These are phyloP conservation scores for Drosophila mettleri DNA, from an alignment of 2,888 invertebrate species.

Conservation along the genomic window DNA sequence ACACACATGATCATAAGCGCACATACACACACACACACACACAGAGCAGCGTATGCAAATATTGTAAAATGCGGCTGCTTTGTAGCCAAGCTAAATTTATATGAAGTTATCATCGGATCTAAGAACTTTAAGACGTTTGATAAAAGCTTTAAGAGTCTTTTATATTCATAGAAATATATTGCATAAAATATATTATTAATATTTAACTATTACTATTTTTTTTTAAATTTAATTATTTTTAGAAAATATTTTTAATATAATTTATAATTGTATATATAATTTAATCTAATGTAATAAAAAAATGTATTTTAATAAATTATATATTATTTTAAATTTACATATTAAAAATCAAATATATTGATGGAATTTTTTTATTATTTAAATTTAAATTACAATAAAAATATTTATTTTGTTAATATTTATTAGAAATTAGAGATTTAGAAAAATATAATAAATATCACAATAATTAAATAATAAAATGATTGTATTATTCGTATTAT, in stretches of 20 bases:
- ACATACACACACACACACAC: slow-evolving; percentile 11
- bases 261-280: background rate
- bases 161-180: background rate
- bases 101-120: slow-evolving; percentile 42
- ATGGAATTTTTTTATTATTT: too few species aligned
- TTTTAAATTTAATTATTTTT: background rate
- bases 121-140: slow-evolving; percentile 23
- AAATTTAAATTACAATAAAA: too few species aligned
- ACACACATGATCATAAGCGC: too few species aligned
- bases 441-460: too few species aligned
- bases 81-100: slow-evolving; percentile 32
- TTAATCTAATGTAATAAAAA: background rate
- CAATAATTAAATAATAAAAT: too few species aligned
- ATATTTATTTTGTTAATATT: too few species aligned
- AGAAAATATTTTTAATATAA: too few species aligned
- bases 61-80: slow-evolving; percentile 62
- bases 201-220: background rate
- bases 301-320: too few species aligned
- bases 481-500: too few species aligned
- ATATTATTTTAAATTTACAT: too few species aligned
- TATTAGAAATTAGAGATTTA: too few species aligned
- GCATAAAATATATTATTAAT: slow-evolving; percentile 2
- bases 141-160: slow-evolving; percentile 21
- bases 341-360: too few species aligned
- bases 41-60: slow-evolving; percentile 63